Evolutionary conservation across 2,888 invertebrate species (phyloP), one percentile per base, ranked within the genome.

Genomic region (Ceratothoa steindachneri): DNA sequence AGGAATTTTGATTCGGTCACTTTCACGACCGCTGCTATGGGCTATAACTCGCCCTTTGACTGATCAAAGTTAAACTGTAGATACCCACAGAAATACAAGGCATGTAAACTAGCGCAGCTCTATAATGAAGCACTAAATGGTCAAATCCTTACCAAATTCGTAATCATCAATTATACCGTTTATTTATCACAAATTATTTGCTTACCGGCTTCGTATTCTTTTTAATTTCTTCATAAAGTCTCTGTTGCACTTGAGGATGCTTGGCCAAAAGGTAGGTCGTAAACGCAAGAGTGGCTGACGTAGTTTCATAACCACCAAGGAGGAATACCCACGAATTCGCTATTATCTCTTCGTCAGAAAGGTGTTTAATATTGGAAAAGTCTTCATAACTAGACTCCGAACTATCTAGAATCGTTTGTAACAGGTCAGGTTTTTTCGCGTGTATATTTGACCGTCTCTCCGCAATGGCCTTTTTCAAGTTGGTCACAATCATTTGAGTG

Each of bases 301-400:
- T 87, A 0, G 87, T 87, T 81, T 88, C 87, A 77, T 86, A 87
- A 0, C 87, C 87, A 24, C 86, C 87, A 68, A 87, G 81, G 51
- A 87, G 82, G 80, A 87, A 87, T 1, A 87, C 83, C 80, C 86
- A 84, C 29, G 83, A 83, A 77, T 85, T 85, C 30, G 84, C 83
- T 64, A 84, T 81, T 68, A 85, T 83, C 75, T 84, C 84, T 70
- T 82, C 81, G 74, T 83, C 84, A 5, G 82, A 80, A 29, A 83
- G 72, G 31, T 60, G 22, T 12, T 67, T 71, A 19, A 28, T 65
- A 2, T 69, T 60, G 0, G 28, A 0, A 28, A 31, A 19, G 7
- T 66, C 73, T 27, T 67, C 68, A 30, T 24, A 24, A 3, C 31
- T 41, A 15, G 73, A 69, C 52, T 81, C 80, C 1, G 81, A 81